These are phyloP conservation scores for Sepiola atlantica DNA, from an alignment of 2,888 invertebrate species.

Conservation along the genomic window DNA sequence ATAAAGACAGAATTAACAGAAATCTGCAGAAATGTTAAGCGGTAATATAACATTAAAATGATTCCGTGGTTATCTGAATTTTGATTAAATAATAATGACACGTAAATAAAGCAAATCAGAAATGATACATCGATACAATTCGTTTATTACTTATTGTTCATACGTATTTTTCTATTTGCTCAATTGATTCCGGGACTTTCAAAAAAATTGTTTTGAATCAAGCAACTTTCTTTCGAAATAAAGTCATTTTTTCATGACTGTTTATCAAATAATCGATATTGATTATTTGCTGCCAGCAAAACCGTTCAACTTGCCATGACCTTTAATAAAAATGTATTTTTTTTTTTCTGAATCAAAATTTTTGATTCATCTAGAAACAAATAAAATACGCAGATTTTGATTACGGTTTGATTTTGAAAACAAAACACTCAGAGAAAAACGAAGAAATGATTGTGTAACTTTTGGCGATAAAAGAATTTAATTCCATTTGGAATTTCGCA, in stretches of 20 bases:
- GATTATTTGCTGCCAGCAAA: neutral
- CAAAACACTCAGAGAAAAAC: neutral
- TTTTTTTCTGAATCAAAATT: neutral
- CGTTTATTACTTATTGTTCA: neutral
- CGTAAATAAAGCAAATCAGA: neutral
- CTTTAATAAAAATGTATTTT: neutral
- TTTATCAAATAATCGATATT: neutral
- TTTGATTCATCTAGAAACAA: neutral
- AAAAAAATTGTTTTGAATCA: neutral
- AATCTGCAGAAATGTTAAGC: neutral
- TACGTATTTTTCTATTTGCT: neutral
- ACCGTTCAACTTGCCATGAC: neutral
- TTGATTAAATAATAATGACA: neutral
- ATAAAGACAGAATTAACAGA: neutral
- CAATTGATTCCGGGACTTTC: neutral
- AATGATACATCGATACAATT: neutral
- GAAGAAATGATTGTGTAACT: neutral
- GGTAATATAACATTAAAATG: neutral
- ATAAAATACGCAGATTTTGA: neutral
- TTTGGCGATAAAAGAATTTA: slow-evolving; percentile 32
- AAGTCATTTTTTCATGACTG: neutral
- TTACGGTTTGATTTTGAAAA: slow-evolving; percentile 8
- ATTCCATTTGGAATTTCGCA: slow-evolving; percentile 1
- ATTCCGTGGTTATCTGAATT: neutral
- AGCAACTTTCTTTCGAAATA: neutral